A percentile compares a stretch with the other conserved stretches of the same genome.
Evolutionary conservation across 2,888 invertebrate genomes (phyloP).

Genomic region (Drosophila gaucha): DNA sequence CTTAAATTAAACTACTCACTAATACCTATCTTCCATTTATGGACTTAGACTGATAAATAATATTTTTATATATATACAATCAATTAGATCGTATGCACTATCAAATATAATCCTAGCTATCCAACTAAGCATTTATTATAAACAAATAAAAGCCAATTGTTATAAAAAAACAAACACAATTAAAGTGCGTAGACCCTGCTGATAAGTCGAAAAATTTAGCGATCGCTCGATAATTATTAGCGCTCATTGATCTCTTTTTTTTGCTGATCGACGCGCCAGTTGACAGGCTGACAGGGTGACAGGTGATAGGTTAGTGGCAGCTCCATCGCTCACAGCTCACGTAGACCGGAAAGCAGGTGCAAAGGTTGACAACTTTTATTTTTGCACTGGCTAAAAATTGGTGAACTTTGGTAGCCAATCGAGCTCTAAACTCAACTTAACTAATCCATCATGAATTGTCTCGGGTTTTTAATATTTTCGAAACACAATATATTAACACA

Average conservation of each 20-base stretch:
- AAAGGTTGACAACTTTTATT: neutral
- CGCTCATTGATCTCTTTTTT: conserved; percentile 38
- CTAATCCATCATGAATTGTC: conserved; percentile 49
- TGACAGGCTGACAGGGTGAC: conserved; percentile 6
- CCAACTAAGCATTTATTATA: conserved; percentile 16
- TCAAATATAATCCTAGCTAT: conserved; percentile 17
- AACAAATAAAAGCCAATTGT: conserved; percentile 21
- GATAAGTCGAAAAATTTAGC: conserved; percentile 49
- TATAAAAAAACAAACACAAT: conserved; percentile 1
- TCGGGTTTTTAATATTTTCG: conserved; percentile 30
- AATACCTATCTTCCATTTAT: neutral
- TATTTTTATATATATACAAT: conserved; percentile 1
- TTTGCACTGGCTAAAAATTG: neutral
- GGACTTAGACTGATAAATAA: conserved; percentile 10
- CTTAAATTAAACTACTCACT: neutral
- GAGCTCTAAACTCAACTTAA: conserved; percentile 16
- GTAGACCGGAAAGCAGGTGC: neutral
- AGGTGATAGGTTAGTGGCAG: conserved; percentile 22
- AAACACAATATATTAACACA: conserved; percentile 69
- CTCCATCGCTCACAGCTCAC: conserved; percentile 25
- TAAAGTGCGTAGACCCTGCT: conserved; percentile 22
- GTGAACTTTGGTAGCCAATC: conserved; percentile 10
- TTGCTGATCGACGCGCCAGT: conserved; percentile 8
- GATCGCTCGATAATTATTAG: conserved; percentile 55
- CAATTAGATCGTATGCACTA: conserved; percentile 8